Percentiles rank a stretch among this genome's conserved stretches.
These are phyloP conservation scores for Pheosia tremula DNA, from an alignment of 2,888 invertebrate genomes.

Conservation along the genomic window DNA sequence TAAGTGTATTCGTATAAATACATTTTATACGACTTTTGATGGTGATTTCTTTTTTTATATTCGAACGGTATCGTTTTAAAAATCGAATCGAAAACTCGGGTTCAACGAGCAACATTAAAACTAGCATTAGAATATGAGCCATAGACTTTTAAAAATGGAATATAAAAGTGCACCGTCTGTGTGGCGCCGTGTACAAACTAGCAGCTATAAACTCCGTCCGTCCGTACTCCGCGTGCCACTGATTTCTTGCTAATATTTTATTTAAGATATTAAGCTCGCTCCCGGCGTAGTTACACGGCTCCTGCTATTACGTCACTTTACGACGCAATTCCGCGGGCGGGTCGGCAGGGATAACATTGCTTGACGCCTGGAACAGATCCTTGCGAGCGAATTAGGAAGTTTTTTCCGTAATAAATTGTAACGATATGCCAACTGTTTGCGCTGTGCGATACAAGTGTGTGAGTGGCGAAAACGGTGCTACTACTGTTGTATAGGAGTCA, in stretches of 20 bases:
- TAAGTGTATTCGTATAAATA: too few relatives aligned
- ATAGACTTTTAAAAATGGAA: conserved; percentile 1
- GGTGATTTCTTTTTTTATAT: too few relatives aligned
- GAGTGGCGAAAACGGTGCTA: neutral
- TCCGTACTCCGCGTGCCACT: conserved; percentile 53
- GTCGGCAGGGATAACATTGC: conserved; percentile 57
- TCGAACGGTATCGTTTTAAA: too few relatives aligned
- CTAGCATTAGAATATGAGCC: neutral
- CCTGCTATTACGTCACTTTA: conserved; percentile 71
- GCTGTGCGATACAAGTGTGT: conserved; percentile 7
- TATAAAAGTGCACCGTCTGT: conserved; percentile 10
- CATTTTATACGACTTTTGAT: too few relatives aligned
- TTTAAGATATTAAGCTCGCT: conserved; percentile 72
- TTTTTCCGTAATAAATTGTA: conserved; percentile 57
- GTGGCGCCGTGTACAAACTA: conserved; percentile 51
- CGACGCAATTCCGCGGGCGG: conserved; percentile 59
- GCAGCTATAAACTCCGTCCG: conserved; percentile 13
- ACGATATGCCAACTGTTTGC: conserved; percentile 48
- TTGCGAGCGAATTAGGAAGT: conserved; percentile 46
- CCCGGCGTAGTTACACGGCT: conserved; percentile 65
- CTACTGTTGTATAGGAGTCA: too few relatives aligned
- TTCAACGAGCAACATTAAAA: too few relatives aligned
- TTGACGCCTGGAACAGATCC: conserved; percentile 46
- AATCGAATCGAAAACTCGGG: too few relatives aligned
- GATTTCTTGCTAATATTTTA: conserved; percentile 81